Evolutionary conservation across 2,888 invertebrate genomes (phyloP).

Genomic region (Apotomis betuletana): DNA sequence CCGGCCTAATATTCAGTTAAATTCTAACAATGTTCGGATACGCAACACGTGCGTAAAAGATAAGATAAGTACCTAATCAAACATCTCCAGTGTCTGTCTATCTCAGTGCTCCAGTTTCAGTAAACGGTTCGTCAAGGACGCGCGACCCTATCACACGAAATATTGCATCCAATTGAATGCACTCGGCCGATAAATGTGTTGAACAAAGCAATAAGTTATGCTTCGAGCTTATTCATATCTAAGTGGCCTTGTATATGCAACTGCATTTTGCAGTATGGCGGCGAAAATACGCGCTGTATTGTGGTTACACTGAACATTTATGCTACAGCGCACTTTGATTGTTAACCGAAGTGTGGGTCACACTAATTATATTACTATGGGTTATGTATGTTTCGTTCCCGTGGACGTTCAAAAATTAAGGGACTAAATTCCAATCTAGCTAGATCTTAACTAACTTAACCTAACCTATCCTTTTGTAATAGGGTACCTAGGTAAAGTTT

Average conservation of each 20-base stretch:
- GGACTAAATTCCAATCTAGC: too few relatives aligned
- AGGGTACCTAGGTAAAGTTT: too few relatives aligned
- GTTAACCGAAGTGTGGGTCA: too few relatives aligned
- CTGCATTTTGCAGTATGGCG: background rate
- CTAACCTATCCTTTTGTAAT: too few relatives aligned
- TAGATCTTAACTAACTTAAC: too few relatives aligned
- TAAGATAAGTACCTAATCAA: constrained; percentile 31
- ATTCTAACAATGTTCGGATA: constrained; percentile 8
- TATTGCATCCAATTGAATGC: constrained; percentile 45
- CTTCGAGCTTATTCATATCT: constrained; percentile 39
- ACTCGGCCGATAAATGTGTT: constrained; percentile 43
- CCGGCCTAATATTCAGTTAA: background rate
- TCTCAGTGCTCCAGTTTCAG: constrained; percentile 48
- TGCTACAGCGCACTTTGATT: background rate
- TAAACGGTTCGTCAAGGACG: constrained; percentile 55
- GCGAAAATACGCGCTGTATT: constrained; percentile 15
- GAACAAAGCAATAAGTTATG: constrained; percentile 40
- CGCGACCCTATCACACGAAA: constrained; percentile 45
- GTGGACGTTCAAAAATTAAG: too few relatives aligned
- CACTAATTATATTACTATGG: too few relatives aligned
- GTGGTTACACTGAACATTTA: background rate
- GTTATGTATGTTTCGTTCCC: too few relatives aligned
- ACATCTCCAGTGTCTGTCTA: constrained; percentile 29
- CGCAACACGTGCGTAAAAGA: constrained; percentile 30
- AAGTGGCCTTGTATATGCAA: constrained; percentile 33